Conservation (phyloP, 1,140 invertebrate genomes). For the Atta texana region DNA sequence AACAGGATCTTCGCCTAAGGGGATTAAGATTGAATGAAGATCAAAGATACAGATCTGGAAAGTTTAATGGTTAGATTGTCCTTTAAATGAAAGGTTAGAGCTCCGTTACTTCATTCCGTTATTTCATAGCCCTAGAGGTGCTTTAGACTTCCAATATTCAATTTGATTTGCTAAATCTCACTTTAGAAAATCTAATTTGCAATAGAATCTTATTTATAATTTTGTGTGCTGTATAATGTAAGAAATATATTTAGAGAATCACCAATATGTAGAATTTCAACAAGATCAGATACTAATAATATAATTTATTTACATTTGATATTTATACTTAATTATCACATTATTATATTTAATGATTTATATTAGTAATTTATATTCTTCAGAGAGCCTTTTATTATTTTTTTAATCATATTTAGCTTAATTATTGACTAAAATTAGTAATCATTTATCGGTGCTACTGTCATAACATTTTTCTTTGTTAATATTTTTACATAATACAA, state of each 20-base stretch:
- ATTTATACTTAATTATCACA: neutral
- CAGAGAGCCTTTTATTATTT: too few relatives aligned
- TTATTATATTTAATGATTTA: neutral
- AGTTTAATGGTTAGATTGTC: conserved; percentile 64
- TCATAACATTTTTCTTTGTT: neutral
- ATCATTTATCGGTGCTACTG: neutral
- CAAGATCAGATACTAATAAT: neutral
- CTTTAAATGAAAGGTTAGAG: conserved; percentile 71
- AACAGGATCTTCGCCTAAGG: conserved; percentile 60
- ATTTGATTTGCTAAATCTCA: conserved; percentile 42
- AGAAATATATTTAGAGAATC: neutral
- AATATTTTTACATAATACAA: neutral
- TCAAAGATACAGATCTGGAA: conserved; percentile 68
- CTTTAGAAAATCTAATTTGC: conserved; percentile 51
- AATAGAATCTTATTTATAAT: conserved; percentile 26
- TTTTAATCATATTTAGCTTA: neutral
- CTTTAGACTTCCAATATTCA: conserved; percentile 38
- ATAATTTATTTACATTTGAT: conserved; percentile 2
- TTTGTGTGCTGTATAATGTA: neutral
- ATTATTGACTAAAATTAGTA: neutral
- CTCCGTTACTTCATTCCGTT: conserved; percentile 18
- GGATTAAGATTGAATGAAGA: conserved; percentile 69
- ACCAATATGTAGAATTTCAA: neutral
- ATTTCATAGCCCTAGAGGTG: conserved; percentile 13
- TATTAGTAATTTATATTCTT: neutral